These are phyloP conservation scores for Acanthococcus lagerstroemiae DNA, from an alignment of 2,888 invertebrate species.

Conservation along the genomic window DNA sequence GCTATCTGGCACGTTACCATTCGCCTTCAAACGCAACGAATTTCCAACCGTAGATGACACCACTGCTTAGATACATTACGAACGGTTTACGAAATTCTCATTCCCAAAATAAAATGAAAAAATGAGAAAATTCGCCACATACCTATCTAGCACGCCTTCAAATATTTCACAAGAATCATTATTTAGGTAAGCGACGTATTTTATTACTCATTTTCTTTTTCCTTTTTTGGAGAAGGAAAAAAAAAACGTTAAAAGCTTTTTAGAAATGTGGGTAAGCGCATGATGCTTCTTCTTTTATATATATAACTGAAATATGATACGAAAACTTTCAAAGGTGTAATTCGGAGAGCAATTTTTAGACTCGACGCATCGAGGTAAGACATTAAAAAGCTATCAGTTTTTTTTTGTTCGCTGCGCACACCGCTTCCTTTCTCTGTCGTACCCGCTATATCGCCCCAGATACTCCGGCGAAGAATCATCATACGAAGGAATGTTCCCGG, in stretches of 20 bases:
- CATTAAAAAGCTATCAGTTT: conserved; percentile 28
- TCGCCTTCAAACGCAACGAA: too few relatives aligned
- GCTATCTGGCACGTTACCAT: too few relatives aligned
- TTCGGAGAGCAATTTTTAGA: conserved; percentile 25
- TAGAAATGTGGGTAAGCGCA: conserved; percentile 21
- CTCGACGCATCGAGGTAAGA: conserved; percentile 22
- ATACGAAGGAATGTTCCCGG: conserved; percentile 17
- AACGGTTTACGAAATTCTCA: too few relatives aligned
- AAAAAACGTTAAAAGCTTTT: conserved; percentile 27
- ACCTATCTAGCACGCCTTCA: background rate
- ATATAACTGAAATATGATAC: conserved; percentile 28
- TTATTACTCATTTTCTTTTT: conserved; percentile 3
- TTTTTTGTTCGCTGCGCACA: background rate
- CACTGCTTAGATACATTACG: too few relatives aligned
- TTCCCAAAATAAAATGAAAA: too few relatives aligned
- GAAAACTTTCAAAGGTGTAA: conserved; percentile 25
- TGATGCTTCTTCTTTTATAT: too few relatives aligned
- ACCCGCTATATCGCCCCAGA: background rate
- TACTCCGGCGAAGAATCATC: conserved; percentile 7
- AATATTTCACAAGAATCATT: background rate
- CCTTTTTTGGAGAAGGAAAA: too few relatives aligned
- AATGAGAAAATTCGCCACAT: too few relatives aligned
- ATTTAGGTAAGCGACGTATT: conserved; percentile 14
- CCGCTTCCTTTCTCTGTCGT: background rate
- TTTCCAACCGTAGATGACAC: too few relatives aligned